phyloP scores from a whole-genome alignment of 2,888 invertebrate species.

The Strigamia maritima region DNA sequence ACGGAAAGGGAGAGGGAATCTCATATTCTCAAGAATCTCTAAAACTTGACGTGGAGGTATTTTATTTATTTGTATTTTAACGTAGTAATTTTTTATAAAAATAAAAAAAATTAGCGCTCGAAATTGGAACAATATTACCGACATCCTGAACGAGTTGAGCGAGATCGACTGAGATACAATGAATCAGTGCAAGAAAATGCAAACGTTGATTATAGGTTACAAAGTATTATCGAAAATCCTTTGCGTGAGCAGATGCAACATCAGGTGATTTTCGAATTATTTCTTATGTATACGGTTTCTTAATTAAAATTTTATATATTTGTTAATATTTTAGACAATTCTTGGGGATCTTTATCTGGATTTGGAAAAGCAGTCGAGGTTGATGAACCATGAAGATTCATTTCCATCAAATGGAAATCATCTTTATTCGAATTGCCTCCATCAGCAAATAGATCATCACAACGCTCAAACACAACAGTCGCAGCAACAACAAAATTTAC shows the following conservation, averaged over 20 bases:
- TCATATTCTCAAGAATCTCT: slow-evolving; percentile 22
- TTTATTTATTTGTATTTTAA: background rate
- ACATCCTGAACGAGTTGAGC: slow-evolving; percentile 29
- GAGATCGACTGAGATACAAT: slow-evolving; percentile 12
- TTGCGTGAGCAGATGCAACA: slow-evolving; percentile 34
- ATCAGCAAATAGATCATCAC: slow-evolving; percentile 11
- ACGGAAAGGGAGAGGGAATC: slow-evolving; percentile 28
- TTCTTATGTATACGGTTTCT: too few relatives aligned
- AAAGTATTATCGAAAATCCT: slow-evolving; percentile 32
- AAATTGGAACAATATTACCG: slow-evolving; percentile 35
- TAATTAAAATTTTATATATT: too few relatives aligned
- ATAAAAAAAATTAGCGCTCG: slow-evolving; percentile 1
- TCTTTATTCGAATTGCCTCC: slow-evolving; percentile 27
- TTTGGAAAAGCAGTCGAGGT: slow-evolving; percentile 29
- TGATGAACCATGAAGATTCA: slow-evolving; percentile 27
- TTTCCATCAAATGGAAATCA: slow-evolving; percentile 19
- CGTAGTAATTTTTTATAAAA: background rate
- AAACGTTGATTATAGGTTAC: slow-evolving; percentile 24
- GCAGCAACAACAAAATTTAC: slow-evolving; percentile 29
- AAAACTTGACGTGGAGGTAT: slow-evolving; percentile 28
- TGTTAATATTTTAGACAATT: background rate
- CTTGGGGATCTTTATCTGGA: slow-evolving; percentile 31
- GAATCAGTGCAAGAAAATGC: slow-evolving; percentile 7
- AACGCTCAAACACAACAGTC: slow-evolving; percentile 21
- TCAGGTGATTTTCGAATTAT: too few relatives aligned